phyloP scores from a whole-genome alignment of 2,797 vertebrate species.

The Lacerta viridis region DNA sequence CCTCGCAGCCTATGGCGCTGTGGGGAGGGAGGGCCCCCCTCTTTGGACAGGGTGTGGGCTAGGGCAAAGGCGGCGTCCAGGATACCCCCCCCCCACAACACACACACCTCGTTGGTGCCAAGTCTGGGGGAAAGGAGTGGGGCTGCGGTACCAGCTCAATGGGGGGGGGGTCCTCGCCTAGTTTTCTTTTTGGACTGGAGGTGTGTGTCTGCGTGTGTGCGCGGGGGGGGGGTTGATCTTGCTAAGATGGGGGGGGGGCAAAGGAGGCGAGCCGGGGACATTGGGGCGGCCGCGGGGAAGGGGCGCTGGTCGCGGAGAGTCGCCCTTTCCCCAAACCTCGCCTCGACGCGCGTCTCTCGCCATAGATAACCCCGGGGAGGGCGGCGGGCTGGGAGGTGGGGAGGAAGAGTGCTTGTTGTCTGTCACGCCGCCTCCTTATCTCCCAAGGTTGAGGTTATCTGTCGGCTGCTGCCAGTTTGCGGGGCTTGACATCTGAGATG shows the following conservation, averaged over 20 bases:
- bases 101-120: background rate
- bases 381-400: too few relatives aligned
- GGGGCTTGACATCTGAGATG: background rate
- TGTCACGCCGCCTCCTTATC: background rate
- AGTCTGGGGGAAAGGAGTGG: background rate
- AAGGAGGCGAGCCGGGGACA: background rate
- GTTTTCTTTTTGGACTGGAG: background rate
- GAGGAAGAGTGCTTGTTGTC: background rate
- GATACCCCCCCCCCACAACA: background rate
- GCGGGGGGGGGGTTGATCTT: constrained; percentile 28
- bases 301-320: too few relatives aligned
- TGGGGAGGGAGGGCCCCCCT: too few relatives aligned
- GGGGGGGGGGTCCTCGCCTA: constrained; percentile 41
- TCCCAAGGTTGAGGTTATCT: constrained; percentile 22
- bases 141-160: constrained; percentile 1
- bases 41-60: background rate
- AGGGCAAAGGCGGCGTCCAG: background rate
- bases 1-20: background rate
- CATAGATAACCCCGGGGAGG: too few relatives aligned
- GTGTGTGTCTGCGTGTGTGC: background rate
- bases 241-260: background rate
- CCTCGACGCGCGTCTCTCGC: too few relatives aligned
- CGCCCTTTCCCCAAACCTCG: too few relatives aligned
- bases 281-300: background rate
- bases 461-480: background rate